A percentile compares a stretch with the other conserved stretches of the same genome.
Conservation (phyloP, 2,888 invertebrate species). For the Myathropa florea region DNA sequence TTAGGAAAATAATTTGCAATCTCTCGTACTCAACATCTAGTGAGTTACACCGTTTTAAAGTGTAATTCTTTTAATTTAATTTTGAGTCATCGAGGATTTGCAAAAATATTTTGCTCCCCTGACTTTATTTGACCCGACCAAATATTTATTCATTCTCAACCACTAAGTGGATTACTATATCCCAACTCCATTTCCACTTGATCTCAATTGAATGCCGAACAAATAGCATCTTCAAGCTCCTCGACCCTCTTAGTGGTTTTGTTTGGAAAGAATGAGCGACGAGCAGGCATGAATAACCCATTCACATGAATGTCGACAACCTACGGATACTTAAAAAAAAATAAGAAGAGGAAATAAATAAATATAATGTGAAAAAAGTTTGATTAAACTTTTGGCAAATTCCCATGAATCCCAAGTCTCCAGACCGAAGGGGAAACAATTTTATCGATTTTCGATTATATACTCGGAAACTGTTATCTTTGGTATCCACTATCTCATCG, state of each 20-base stretch:
- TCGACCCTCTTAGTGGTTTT: background rate
- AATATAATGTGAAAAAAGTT: background rate
- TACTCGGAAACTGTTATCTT: background rate
- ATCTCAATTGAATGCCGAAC: background rate
- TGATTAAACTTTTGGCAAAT: background rate
- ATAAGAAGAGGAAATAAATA: background rate
- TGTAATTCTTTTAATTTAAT: no score
- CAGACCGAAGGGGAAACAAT: background rate
- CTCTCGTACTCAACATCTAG: no score
- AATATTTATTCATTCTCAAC: background rate
- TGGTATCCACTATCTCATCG: conserved; percentile 2
- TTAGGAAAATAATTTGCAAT: no score
- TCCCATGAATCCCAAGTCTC: background rate
- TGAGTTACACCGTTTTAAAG: no score
- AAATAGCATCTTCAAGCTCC: background rate
- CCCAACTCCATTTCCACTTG: background rate
- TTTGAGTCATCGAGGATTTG: background rate
- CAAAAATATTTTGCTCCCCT: background rate
- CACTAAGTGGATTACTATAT: background rate
- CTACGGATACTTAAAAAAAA: background rate
- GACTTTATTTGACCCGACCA: background rate
- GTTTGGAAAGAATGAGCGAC: background rate
- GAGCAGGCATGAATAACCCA: conserved; percentile 7
- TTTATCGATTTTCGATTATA: background rate
- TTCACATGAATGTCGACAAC: conserved; percentile 11